A percentile compares a stretch with the other conserved stretches of the same genome.
phyloP scores from a whole-genome alignment of 2,113 vertebrate genomes.

The Cephalopholis sonnerati region DNA sequence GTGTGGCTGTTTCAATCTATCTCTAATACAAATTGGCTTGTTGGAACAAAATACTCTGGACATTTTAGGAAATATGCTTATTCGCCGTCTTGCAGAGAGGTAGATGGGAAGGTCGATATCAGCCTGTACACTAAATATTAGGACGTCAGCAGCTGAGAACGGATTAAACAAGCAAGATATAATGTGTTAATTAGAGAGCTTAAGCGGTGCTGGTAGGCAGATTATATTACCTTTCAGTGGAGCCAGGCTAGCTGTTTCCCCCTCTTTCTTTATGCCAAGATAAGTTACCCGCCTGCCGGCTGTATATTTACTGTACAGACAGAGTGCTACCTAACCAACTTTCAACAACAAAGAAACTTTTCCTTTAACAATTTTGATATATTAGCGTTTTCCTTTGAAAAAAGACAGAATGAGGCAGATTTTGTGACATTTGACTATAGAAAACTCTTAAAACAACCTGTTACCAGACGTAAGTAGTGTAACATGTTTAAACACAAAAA shows the following conservation, averaged over 20 bases:
- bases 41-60: not conserved
- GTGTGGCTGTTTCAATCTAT: not conserved
- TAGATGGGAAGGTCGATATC: constrained; percentile 14
- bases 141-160: constrained; percentile 2
- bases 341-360: not conserved
- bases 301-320: not conserved
- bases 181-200: constrained; percentile 22
- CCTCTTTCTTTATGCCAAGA: constrained; percentile 1
- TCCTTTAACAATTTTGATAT: not conserved
- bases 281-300: not conserved
- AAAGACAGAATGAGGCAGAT: not conserved
- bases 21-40: not conserved
- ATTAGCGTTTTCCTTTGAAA: not conserved
- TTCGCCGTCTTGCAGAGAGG: constrained; percentile 4
- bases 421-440: not conserved
- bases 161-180: constrained; percentile 18
- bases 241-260: not conserved
- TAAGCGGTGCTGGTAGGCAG: constrained; percentile 17
- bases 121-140: constrained; percentile 2
- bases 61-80: constrained; percentile 12
- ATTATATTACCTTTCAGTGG: constrained; percentile 1
- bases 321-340: not conserved
- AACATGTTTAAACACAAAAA: not conserved
- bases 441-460: not conserved
- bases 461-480: not conserved